phyloP scores from a whole-genome alignment of 2,113 vertebrate species.

The Nematolebias whitei region DNA sequence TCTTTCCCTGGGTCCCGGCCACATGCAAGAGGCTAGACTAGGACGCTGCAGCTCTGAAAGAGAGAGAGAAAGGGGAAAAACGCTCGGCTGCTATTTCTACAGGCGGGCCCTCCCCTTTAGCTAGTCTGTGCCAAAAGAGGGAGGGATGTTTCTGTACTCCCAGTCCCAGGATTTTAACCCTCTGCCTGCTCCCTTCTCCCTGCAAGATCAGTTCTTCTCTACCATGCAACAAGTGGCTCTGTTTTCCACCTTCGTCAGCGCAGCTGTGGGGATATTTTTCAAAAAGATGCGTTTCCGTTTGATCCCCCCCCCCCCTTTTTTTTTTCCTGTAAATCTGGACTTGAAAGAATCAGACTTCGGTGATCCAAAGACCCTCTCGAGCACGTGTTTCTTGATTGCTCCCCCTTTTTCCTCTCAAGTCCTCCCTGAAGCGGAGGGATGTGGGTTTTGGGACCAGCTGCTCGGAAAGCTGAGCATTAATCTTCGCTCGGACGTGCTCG shows the following conservation, averaged over 20 bases:
- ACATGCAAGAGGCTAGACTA: conserved; percentile 83
- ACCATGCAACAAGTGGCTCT: conserved; percentile 76
- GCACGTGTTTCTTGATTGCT: conserved; percentile 36
- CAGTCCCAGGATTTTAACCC: conserved; percentile 84
- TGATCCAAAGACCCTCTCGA: too few species aligned
- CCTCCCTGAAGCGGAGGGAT: conserved; percentile 35
- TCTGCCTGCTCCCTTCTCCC: conserved; percentile 71
- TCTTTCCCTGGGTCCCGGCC: conserved; percentile 82
- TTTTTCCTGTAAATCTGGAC: neutral
- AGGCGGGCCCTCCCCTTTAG: conserved; percentile 87
- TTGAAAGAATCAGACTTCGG: conserved; percentile 21
- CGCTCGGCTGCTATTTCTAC: conserved; percentile 85
- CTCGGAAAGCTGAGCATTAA: conserved; percentile 26
- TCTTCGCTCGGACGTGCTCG: conserved; percentile 39
- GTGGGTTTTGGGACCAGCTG: conserved; percentile 13
- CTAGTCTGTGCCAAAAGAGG: conserved; percentile 84
- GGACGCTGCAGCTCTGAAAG: conserved; percentile 72
- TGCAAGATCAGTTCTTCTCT: conserved; percentile 61
- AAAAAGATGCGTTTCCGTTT: conserved; percentile 8
- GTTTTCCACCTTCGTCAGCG: conserved; percentile 44
- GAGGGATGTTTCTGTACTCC: conserved; percentile 84
- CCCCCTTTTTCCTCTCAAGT: conserved; percentile 40
- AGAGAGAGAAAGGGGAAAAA: conserved; percentile 59
- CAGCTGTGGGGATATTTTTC: conserved; percentile 35
- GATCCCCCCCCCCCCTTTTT: too few species aligned